Percentiles rank a stretch among this genome's conserved stretches.
Conservation (phyloP, 2,888 invertebrate genomes). For the Cotesia congregata region DNA sequence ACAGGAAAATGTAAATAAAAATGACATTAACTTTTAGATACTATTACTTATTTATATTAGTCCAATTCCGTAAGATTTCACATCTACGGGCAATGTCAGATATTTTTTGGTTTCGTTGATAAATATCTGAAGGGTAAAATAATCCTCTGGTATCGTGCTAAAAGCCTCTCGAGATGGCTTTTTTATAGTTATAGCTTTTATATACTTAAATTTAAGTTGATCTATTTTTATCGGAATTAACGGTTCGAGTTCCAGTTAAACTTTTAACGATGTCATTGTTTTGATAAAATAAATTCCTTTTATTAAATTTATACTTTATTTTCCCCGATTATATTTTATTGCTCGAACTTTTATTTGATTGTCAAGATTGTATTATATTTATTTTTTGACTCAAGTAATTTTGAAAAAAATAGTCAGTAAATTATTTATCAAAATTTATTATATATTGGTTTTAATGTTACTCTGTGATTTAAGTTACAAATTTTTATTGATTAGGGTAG, state of each 20-base stretch:
- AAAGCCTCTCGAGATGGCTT: not conserved
- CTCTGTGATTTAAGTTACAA: too few species aligned
- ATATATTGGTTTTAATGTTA: too few species aligned
- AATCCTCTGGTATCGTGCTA: not conserved
- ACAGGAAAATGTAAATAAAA: too few species aligned
- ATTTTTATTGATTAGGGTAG: too few species aligned
- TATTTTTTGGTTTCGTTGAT: not conserved
- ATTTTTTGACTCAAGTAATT: not conserved
- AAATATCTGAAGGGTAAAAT: not conserved
- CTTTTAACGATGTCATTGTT: not conserved
- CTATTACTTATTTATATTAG: not conserved
- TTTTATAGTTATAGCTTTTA: slow-evolving; percentile 6
- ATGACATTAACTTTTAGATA: not conserved
- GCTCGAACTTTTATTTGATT: not conserved
- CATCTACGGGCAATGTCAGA: not conserved
- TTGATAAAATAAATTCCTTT: not conserved
- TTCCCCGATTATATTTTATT: not conserved
- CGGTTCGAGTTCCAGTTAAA: not conserved
- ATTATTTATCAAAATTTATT: too few species aligned
- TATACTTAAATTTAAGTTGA: not conserved
- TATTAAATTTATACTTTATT: not conserved
- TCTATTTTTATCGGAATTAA: not conserved
- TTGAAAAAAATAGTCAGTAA: too few species aligned
- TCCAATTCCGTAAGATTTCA: too few species aligned
- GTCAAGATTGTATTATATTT: not conserved